Evolutionary conservation across 2,797 vertebrate species (phyloP).

Genomic region (Chelidonichthys spinosus): DNA sequence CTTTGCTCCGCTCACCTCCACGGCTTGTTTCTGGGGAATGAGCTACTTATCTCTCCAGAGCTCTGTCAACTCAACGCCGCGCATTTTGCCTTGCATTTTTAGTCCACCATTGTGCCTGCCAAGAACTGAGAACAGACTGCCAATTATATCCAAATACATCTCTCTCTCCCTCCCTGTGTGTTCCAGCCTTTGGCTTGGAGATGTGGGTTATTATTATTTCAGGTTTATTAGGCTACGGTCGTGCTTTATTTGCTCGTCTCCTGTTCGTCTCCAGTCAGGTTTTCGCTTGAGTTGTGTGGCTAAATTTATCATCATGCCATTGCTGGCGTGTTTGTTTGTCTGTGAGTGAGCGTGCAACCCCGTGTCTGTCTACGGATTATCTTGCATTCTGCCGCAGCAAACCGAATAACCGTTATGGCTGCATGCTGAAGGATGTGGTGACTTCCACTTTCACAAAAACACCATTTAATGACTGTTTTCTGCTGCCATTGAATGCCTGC

Average conservation of each 20-base stretch:
- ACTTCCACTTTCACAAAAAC: neutral
- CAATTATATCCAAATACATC: constrained; percentile 57
- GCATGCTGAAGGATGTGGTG: neutral
- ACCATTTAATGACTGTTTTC: neutral
- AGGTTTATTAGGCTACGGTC: constrained; percentile 27
- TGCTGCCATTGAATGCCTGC: neutral
- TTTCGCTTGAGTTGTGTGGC: neutral
- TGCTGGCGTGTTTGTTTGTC: neutral
- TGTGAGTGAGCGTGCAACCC: neutral
- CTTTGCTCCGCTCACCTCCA: constrained; percentile 47
- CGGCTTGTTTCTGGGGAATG: constrained; percentile 51
- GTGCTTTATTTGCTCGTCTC: constrained; percentile 27
- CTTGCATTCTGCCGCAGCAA: neutral
- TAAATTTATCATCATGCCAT: neutral
- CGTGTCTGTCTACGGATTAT: neutral
- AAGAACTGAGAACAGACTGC: constrained; percentile 44
- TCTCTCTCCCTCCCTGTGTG: neutral
- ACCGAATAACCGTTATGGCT: neutral
- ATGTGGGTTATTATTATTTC: constrained; percentile 43
- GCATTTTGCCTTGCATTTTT: constrained; percentile 37
- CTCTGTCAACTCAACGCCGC: constrained; percentile 31
- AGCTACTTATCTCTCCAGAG: constrained; percentile 52
- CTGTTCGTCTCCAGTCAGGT: constrained; percentile 9
- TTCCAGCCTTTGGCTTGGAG: constrained; percentile 28
- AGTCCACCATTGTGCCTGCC: constrained; percentile 34